Evolutionary conservation across 2,797 vertebrate genomes (phyloP).

Genomic region (Amniataba percoides): DNA sequence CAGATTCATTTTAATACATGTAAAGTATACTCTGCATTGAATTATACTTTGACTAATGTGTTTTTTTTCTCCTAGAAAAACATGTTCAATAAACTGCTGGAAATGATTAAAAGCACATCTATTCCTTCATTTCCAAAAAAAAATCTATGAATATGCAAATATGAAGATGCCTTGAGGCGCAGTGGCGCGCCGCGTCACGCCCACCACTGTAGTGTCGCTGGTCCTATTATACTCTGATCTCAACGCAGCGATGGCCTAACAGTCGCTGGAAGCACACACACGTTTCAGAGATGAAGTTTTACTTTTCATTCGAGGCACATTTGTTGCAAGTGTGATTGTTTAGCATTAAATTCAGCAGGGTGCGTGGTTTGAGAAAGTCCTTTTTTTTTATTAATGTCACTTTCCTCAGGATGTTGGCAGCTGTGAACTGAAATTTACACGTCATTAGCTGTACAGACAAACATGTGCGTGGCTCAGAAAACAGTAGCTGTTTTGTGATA

Average conservation of each 20-base stretch:
- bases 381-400: slow-evolving; percentile 22
- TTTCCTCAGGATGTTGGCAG: slow-evolving; percentile 30
- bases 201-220: slow-evolving; percentile 18
- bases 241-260: background rate
- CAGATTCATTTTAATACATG: slow-evolving; percentile 1
- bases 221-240: slow-evolving; percentile 26
- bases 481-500: slow-evolving; percentile 19
- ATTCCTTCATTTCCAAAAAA: slow-evolving; percentile 23
- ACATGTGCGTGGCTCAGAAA: slow-evolving; percentile 2
- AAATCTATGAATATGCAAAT: slow-evolving; percentile 55
- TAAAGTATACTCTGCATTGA: slow-evolving; percentile 3
- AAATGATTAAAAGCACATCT: slow-evolving; percentile 48
- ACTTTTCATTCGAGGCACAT: background rate
- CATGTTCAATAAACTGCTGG: slow-evolving; percentile 16
- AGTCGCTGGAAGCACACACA: slow-evolving; percentile 21
- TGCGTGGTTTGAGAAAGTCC: background rate
- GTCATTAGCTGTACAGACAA: slow-evolving; percentile 4
- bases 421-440: background rate
- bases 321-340: background rate
- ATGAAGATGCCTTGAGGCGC: background rate
- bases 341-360: slow-evolving; percentile 3
- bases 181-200: slow-evolving; percentile 11
- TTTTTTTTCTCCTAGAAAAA: slow-evolving; percentile 19
- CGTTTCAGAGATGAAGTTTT: slow-evolving; percentile 31
- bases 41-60: slow-evolving; percentile 7